phyloP scores from a whole-genome alignment of 2,797 vertebrate species.

The Diplodus sargus region DNA sequence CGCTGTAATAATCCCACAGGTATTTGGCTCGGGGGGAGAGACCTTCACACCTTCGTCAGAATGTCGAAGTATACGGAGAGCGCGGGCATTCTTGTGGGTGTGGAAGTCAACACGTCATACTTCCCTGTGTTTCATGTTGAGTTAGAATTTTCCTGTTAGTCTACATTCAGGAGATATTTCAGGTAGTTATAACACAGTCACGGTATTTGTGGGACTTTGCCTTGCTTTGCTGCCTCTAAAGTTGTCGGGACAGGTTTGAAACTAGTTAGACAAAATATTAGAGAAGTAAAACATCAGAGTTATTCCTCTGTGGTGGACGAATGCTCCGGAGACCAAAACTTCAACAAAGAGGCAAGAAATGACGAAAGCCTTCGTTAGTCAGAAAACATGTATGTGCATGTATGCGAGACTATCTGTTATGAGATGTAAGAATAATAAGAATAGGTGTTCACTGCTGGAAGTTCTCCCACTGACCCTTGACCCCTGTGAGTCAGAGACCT shows the following conservation, averaged over 20 bases:
- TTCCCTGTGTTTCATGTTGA: slow-evolving; percentile 26
- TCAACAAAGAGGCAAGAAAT: slow-evolving; percentile 17
- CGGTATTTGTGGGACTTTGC: neutral
- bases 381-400: slow-evolving; percentile 32
- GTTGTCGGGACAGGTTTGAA: slow-evolving; percentile 42
- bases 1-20: slow-evolving; percentile 79
- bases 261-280: slow-evolving; percentile 30
- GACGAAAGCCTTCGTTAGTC: slow-evolving; percentile 14
- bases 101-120: slow-evolving; percentile 47
- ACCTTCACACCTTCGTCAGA: slow-evolving; percentile 72
- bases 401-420: slow-evolving; percentile 9
- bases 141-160: slow-evolving; percentile 69
- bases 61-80: slow-evolving; percentile 34
- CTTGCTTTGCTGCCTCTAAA: neutral
- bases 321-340: slow-evolving; percentile 5
- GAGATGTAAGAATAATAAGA: slow-evolving; percentile 22
- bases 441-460: slow-evolving; percentile 63
- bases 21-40: slow-evolving; percentile 79
- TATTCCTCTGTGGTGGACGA: slow-evolving; percentile 14
- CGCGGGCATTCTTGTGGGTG: slow-evolving; percentile 43
- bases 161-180: slow-evolving; percentile 78
- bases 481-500: slow-evolving; percentile 69
- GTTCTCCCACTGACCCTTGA: slow-evolving; percentile 68
- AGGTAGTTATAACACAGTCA: neutral
- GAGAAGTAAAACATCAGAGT: slow-evolving; percentile 2